Conservation (phyloP, 2,888 invertebrate species). For the Helleia helle region DNA sequence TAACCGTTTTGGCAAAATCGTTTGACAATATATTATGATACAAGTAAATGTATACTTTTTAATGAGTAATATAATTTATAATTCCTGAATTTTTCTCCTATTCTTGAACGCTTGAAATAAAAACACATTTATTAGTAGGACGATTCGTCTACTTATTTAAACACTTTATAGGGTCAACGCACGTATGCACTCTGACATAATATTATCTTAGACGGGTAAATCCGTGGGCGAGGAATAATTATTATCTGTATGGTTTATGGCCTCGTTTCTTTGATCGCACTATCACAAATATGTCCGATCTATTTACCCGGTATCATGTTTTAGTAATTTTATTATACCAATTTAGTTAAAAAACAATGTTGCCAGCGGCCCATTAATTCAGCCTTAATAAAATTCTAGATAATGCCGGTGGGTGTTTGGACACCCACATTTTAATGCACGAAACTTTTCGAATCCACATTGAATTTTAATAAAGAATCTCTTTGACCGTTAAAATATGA, state of each 20-base stretch:
- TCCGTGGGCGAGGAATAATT: neutral
- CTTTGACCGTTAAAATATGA: neutral
- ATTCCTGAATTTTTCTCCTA: too few species aligned
- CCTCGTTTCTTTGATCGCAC: neutral
- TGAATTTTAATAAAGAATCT: neutral
- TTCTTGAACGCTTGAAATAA: too few species aligned
- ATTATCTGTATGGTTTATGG: conserved; percentile 5
- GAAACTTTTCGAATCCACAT: neutral
- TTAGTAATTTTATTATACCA: conserved; percentile 4
- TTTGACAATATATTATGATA: too few species aligned
- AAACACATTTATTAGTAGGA: too few species aligned
- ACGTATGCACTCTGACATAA: conserved; percentile 1
- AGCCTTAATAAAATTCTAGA: neutral
- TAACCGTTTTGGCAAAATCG: too few species aligned
- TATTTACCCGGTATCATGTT: conserved; percentile 5
- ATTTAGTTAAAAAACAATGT: conserved; percentile 2
- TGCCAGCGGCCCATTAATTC: neutral
- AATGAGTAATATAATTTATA: too few species aligned
- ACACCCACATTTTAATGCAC: conserved; percentile 3
- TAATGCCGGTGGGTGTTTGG: neutral
- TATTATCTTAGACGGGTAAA: neutral
- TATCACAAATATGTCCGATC: conserved; percentile 2
- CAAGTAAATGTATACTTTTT: too few species aligned
- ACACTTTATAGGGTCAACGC: neutral
- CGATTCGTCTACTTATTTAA: too few species aligned